Evolutionary conservation across 2,113 vertebrate genomes (phyloP).

Genomic region (Bucco capensis): DNA sequence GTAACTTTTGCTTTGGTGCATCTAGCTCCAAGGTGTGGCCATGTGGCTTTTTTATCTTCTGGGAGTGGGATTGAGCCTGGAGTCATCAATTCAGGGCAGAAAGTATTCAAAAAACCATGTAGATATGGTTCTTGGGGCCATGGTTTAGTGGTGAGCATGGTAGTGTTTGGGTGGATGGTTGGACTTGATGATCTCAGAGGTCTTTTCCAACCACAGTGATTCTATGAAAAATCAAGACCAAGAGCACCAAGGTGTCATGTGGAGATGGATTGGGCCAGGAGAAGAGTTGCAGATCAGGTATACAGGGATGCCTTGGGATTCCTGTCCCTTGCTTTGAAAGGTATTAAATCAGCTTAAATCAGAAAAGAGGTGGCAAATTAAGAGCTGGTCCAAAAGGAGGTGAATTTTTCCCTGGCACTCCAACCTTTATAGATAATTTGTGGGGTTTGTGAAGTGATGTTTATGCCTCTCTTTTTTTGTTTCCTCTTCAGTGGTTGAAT

Average conservation of each 20-base stretch:
- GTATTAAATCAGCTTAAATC: too few relatives aligned
- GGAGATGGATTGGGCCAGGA: neutral
- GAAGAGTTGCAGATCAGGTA: neutral
- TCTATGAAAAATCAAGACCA: neutral
- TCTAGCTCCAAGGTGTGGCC: neutral
- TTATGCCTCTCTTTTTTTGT: neutral
- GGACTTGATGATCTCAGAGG: neutral
- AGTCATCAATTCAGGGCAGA: neutral
- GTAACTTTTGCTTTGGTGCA: neutral
- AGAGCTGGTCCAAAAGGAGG: accelerated
- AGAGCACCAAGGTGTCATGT: accelerated
- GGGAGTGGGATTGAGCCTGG: neutral
- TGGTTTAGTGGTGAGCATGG: neutral
- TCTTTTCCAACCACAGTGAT: neutral
- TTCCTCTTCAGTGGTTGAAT: slow-evolving; percentile 85
- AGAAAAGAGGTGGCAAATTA: neutral
- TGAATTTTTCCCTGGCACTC: accelerated
- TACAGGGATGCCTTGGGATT: neutral
- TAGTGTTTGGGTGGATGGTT: neutral
- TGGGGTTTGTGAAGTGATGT: neutral
- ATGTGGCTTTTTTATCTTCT: neutral
- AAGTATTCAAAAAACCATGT: neutral
- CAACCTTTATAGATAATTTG: accelerated
- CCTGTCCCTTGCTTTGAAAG: neutral
- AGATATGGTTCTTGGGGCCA: neutral